Base-by-base conservation (phyloP, 2,888 invertebrate species). In the Drosophila peninsularis region DNA sequence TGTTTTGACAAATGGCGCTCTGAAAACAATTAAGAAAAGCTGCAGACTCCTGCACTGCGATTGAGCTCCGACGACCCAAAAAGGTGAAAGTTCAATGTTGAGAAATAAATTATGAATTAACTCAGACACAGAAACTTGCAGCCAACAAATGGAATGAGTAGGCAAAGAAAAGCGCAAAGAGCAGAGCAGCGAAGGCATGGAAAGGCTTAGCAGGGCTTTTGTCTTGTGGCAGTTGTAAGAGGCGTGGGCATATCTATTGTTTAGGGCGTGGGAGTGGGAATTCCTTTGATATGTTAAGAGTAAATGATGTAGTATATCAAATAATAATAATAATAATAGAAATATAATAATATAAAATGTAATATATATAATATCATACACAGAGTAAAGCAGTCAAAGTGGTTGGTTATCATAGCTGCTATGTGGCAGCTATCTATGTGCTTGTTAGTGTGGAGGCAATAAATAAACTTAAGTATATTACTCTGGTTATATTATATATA, bases 21-120 rank as follows among this genome's bases (percentile, higher is more conserved):
- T 14, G 71, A 65, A 78, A 82, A 88, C 82, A 83, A 83, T 82
- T 88, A 82, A 71, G 61, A 62, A 55, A 45, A 42, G 49, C 61
- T 61, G 71, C 76, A 63, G 64, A 39, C 62, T 67, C 57, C 49
- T 52, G 14, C 44, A 58, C 41, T 41, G 13, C 50, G 39, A 42
- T 58, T 24, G 32, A 61, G 47, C 30, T 34, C 14, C 6, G 42
- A 36, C 49, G 53, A 47, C 45, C 45, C 45, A 30, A 30, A 45
- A 79, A 63, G 70, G 75, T 72, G 57, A 82, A 80, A 80, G 87
- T 72, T 88, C 87, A 86, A 75, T 75, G 75, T 37, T 74, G 45
- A 54, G 57, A 62, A 53, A 75, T 74, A 65, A 78, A 70, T 74
- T 66, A 45, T 62, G 56, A 62, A 39, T 36, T 36, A 44, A n/a